Conservation (phyloP, 2,797 vertebrate genomes). For the Orestias chungarensis region DNA sequence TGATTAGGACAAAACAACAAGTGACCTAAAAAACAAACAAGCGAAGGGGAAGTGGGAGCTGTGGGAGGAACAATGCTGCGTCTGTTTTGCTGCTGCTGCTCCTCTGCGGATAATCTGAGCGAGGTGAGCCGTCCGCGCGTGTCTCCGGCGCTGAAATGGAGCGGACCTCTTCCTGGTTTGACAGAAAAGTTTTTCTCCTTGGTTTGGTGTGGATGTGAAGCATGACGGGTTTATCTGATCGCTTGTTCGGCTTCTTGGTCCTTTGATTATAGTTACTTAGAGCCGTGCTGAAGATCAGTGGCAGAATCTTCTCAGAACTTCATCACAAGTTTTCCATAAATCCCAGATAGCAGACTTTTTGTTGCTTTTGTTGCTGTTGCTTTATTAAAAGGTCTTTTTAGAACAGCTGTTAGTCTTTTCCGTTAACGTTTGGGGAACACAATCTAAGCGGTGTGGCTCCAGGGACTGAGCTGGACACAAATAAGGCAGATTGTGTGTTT, state of each 20-base stretch:
- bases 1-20: slow-evolving; percentile 47
- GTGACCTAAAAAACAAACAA: slow-evolving; percentile 66
- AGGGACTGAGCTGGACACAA: neutral
- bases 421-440: neutral
- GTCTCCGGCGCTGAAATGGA: neutral
- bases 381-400: neutral
- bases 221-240: neutral
- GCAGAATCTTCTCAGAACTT: too few species aligned
- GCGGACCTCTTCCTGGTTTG: neutral
- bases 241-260: neutral
- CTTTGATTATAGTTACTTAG: neutral
- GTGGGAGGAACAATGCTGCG: slow-evolving; percentile 63
- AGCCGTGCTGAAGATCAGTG: neutral
- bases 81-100: slow-evolving; percentile 66
- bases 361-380: too few species aligned
- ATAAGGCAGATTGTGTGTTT: neutral
- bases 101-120: slow-evolving; percentile 35
- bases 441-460: neutral
- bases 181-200: neutral
- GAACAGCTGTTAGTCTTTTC: neutral
- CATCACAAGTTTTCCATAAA: neutral
- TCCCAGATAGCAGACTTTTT: neutral
- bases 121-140: slow-evolving; percentile 59
- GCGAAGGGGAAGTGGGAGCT: slow-evolving; percentile 18
- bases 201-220: neutral